Conservation (phyloP, 2,888 invertebrate species). For the Elmis aenea region DNA sequence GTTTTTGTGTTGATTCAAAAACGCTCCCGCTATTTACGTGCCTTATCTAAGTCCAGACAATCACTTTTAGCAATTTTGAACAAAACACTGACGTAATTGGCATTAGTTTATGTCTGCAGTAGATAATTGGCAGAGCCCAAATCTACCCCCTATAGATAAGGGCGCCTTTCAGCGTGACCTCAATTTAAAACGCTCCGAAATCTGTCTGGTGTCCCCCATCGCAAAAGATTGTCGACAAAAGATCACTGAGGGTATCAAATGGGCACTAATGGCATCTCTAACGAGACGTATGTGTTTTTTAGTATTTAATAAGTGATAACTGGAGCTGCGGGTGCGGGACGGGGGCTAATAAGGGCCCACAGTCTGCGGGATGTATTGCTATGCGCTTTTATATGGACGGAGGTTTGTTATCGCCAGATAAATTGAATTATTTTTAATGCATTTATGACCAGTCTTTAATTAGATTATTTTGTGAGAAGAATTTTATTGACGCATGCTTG, state of each 20-base stretch:
- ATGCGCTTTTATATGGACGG: constrained; percentile 12
- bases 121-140: too few relatives aligned
- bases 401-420: constrained; percentile 13
- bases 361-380: constrained; percentile 11
- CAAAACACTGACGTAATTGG: too few relatives aligned
- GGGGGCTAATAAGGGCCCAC: constrained; percentile 13
- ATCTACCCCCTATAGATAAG: constrained; percentile 12
- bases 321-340: constrained; percentile 15
- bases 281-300: constrained; percentile 25
- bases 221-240: constrained; percentile 20
- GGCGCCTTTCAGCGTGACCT: constrained; percentile 9
- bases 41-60: too few relatives aligned
- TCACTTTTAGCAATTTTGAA: too few relatives aligned
- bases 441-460: too few relatives aligned
- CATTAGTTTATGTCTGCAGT: too few relatives aligned
- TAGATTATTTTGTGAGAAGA: too few relatives aligned
- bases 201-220: constrained; percentile 15
- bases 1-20: too few relatives aligned
- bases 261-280: constrained; percentile 20
- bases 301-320: constrained; percentile 23
- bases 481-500: too few relatives aligned
- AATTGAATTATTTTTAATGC: constrained; percentile 4
- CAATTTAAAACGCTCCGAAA: constrained; percentile 8
- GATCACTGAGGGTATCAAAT: constrained; percentile 20
- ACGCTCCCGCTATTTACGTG: too few relatives aligned